Conservation (phyloP, 1,140 invertebrate species). For the Hetaerina americana region DNA sequence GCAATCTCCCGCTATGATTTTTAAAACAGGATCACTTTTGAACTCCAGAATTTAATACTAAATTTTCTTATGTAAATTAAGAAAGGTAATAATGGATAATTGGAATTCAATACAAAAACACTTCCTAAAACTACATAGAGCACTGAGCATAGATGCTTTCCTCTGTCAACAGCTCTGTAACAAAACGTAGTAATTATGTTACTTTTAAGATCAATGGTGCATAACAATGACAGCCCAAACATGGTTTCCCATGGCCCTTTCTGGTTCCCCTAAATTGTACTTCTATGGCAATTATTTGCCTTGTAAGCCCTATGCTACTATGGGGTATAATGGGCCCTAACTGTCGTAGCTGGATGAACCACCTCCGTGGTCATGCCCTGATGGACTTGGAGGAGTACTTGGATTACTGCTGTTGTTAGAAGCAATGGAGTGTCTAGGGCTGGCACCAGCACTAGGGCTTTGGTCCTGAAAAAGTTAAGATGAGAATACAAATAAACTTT, state of each 20-base stretch:
- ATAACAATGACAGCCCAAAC: background rate
- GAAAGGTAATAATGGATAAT: too few relatives aligned
- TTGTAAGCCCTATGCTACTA: background rate
- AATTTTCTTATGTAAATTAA: too few relatives aligned
- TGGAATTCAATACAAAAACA: too few relatives aligned
- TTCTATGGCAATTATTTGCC: background rate
- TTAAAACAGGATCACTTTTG: too few relatives aligned
- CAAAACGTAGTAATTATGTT: too few relatives aligned
- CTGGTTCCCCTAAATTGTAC: background rate
- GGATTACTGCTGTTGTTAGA: slow-evolving; percentile 70
- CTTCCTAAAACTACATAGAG: too few relatives aligned
- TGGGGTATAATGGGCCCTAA: slow-evolving; percentile 15
- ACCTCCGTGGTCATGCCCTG: slow-evolving; percentile 46
- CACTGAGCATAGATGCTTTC: too few relatives aligned
- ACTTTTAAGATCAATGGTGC: too few relatives aligned
- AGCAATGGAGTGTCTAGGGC: slow-evolving; percentile 60
- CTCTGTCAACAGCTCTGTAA: too few relatives aligned
- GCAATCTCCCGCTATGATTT: too few relatives aligned
- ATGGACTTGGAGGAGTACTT: slow-evolving; percentile 58
- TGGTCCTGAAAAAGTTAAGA: slow-evolving; percentile 27
- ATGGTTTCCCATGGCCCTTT: background rate
- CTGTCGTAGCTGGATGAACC: slow-evolving; percentile 51
- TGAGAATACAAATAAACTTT: background rate
- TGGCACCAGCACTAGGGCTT: slow-evolving; percentile 29
- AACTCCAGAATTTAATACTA: too few relatives aligned